Conservation (phyloP, 2,113 vertebrate species). For the Speoplatyrhinus poulsoni region DNA sequence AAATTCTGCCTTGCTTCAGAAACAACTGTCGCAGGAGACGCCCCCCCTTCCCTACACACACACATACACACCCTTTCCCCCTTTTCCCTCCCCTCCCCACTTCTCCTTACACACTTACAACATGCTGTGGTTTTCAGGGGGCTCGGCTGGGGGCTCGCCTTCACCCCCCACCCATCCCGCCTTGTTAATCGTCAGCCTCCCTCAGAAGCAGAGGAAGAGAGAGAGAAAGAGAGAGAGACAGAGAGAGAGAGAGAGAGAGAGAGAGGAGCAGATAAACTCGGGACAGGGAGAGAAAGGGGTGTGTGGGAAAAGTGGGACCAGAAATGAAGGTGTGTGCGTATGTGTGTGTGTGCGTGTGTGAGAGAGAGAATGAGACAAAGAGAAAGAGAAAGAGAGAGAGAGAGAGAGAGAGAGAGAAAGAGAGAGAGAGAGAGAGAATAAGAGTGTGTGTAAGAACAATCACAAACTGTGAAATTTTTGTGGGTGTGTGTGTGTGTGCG, state of each 20-base stretch:
- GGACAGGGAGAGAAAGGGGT: conserved; percentile 41
- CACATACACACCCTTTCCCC: too few relatives aligned
- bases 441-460: conserved; percentile 34
- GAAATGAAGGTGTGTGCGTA: conserved; percentile 29
- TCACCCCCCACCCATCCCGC: too few relatives aligned
- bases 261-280: conserved; percentile 45
- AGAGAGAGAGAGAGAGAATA: conserved; percentile 34
- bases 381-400: too few relatives aligned
- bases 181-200: too few relatives aligned
- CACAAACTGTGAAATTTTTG: not conserved
- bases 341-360: not conserved
- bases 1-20: conserved; percentile 74
- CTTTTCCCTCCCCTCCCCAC: conserved; percentile 6
- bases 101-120: conserved; percentile 24
- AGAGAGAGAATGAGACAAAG: too few relatives aligned
- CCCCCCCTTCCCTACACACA: too few relatives aligned
- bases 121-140: conserved; percentile 36
- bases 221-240: conserved; percentile 38
- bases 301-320: conserved; percentile 43
- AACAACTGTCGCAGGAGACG: conserved; percentile 61
- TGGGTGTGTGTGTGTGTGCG: conserved; percentile 38
- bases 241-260: conserved; percentile 29
- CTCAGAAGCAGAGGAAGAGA: conserved; percentile 50
- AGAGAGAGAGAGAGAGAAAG: not conserved
- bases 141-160: conserved; percentile 45